Base-by-base conservation (phyloP, 1,140 invertebrate species). In the Holcopasites calliopsidis region DNA sequence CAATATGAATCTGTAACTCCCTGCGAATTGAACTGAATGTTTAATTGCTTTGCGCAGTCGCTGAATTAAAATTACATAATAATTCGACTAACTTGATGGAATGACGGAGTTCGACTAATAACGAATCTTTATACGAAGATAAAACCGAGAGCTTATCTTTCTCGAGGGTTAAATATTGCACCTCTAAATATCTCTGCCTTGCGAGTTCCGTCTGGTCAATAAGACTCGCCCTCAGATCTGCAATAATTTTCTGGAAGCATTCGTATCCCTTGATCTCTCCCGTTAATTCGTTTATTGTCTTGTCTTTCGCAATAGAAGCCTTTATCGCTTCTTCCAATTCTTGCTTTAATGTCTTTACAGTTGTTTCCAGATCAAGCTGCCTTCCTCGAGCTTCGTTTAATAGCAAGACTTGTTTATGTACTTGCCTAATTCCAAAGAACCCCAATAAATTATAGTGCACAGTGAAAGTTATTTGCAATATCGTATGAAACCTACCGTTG, bases 71-170 rank as follows among this genome's bases (percentile, higher is more conserved):
- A 3, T n/a, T 33, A 26, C 54, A 33, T 50, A 33, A 40, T 47
- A 60, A n/a, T 42, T 28, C 3, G 44, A 77, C 86, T 76, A 54
- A 88, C 84, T 85, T 87, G 23, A 86, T 66, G 11, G 76, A 60
- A 55, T 75, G 75, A 18, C 76, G 80, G 60, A 80, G 77, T 54
- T 85, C 66, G 7, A 10, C 52, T 2, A 86, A 69, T 49, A 79
- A 58, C 3, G 76, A 54, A 65, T 88, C 81, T 38, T 85, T 86
- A 28, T 80, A 77, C 5, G 75, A 78, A 23, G 66, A 81, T 31
- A 88, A 57, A n/a, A 62, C 54, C 1, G 60, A 61, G 3, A 86
- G 40, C 64, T 87, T 87, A 5, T 87, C 79, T 50, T 76, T 86
- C 31, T 88, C 87, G 16, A 87, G 55, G 16, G 38, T 82, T 21